Evolutionary conservation across 35 echinoderm and acorn worm species (phyloP).

Genomic region (Apostichopus japonicus): DNA sequence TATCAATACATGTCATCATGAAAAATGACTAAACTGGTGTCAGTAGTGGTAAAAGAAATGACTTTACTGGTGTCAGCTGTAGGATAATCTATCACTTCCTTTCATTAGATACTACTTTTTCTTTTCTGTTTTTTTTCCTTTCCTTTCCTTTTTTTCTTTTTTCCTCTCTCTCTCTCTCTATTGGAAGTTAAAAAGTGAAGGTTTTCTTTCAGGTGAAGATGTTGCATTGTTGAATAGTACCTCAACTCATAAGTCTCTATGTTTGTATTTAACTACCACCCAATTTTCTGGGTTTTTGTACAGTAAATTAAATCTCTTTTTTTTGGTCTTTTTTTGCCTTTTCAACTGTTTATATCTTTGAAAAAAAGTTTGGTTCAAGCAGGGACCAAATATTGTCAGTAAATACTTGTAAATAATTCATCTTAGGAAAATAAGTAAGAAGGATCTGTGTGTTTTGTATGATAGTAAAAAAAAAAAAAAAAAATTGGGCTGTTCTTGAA

Average conservation of each 20-base stretch:
- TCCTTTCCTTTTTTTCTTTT: background rate
- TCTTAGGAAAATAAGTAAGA: background rate
- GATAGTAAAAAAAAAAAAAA: background rate
- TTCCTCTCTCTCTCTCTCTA: background rate
- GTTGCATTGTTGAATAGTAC: conserved; percentile 27
- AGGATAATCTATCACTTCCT: too few relatives aligned
- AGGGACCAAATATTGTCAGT: conserved; percentile 42
- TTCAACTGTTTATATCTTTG: conserved; percentile 18
- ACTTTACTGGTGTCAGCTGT: too few relatives aligned
- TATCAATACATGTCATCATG: too few relatives aligned
- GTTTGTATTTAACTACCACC: background rate
- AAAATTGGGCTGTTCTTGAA: background rate
- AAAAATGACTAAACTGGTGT: too few relatives aligned
- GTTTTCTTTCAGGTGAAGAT: background rate
- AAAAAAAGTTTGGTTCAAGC: conserved; percentile 23
- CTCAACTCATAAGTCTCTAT: conserved; percentile 15
- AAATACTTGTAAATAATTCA: conserved; percentile 32
- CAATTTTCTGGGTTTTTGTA: conserved; percentile 47
- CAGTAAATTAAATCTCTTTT: conserved; percentile 28
- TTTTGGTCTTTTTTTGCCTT: background rate
- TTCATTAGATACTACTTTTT: too few relatives aligned
- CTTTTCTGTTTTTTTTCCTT: background rate
- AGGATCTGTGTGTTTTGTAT: background rate
- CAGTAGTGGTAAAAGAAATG: too few relatives aligned
- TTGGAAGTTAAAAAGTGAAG: background rate